phyloP scores from a whole-genome alignment of 2,113 vertebrate genomes.

The Apistogramma diplotaenia region DNA sequence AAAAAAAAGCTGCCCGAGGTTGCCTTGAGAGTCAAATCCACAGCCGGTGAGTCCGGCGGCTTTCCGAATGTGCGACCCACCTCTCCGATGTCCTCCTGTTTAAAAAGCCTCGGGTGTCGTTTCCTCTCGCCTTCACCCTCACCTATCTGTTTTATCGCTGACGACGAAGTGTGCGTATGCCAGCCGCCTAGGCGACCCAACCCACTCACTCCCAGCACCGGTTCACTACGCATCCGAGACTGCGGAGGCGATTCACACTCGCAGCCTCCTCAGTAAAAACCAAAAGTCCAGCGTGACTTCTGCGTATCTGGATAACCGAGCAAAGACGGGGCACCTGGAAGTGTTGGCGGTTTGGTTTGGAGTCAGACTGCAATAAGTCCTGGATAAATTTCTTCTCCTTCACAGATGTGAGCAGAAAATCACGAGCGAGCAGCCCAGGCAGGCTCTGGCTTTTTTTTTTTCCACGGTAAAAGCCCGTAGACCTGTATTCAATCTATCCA shows the following conservation, averaged over 20 bases:
- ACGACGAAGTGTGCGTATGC: conserved; percentile 42
- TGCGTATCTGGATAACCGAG: conserved; percentile 14
- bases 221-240: conserved; percentile 66
- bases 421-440: conserved; percentile 16
- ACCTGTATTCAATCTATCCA: conserved; percentile 53
- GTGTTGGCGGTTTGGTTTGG: neutral
- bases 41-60: conserved; percentile 28
- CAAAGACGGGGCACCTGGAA: neutral
- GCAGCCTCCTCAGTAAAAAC: conserved; percentile 12
- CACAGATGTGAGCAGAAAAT: conserved; percentile 37
- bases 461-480: conserved; percentile 63
- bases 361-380: conserved; percentile 21
- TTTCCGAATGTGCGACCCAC: conserved; percentile 29
- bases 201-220: conserved; percentile 56
- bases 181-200: conserved; percentile 69
- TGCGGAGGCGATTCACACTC: conserved; percentile 61
- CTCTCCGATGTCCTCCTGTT: conserved; percentile 19
- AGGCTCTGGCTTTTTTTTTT: conserved; percentile 14
- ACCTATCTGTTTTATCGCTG: conserved; percentile 30
- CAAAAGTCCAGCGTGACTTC: conserved; percentile 46
- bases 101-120: neutral
- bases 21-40: conserved; percentile 45
- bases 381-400: neutral
- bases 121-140: conserved; percentile 21
- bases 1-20: neutral